phyloP scores from a whole-genome alignment of 1,140 invertebrate genomes.

The Drosophila novamexicana region DNA sequence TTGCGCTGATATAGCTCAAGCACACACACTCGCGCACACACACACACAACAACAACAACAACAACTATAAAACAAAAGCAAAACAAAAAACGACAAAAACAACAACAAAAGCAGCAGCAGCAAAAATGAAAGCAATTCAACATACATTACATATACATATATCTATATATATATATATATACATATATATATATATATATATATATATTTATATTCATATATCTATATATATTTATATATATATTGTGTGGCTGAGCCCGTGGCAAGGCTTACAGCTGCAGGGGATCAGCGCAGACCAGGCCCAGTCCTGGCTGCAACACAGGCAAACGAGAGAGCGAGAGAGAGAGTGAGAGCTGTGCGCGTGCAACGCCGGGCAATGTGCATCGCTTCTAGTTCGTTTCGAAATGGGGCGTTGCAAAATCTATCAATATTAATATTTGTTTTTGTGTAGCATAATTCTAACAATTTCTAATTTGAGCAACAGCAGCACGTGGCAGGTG shows the following conservation, averaged over 20 bases:
- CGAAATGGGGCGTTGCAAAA: conserved; percentile 24
- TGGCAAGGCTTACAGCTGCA: conserved; percentile 9
- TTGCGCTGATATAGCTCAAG: conserved; percentile 47
- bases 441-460: conserved; percentile 73
- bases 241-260: background rate
- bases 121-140: background rate
- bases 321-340: too few species aligned
- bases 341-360: background rate
- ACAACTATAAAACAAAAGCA: conserved; percentile 2
- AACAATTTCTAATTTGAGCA: conserved; percentile 21
- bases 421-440: conserved; percentile 68
- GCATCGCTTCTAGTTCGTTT: background rate
- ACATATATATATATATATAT: conserved; percentile 13
- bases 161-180: conserved; percentile 3
- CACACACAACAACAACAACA: conserved; percentile 6
- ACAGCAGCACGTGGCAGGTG: too few species aligned
- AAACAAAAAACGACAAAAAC: background rate
- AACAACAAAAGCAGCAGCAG: too few species aligned
- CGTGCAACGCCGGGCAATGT: background rate
- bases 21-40: background rate
- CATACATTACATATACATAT: conserved; percentile 5
- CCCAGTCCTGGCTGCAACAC: too few species aligned
- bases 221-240: conserved; percentile 3
- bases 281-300: too few species aligned
- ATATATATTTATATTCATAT: conserved; percentile 3